Base-by-base conservation (phyloP, 1,140 invertebrate species). In the Pachypeltis micranthus region DNA sequence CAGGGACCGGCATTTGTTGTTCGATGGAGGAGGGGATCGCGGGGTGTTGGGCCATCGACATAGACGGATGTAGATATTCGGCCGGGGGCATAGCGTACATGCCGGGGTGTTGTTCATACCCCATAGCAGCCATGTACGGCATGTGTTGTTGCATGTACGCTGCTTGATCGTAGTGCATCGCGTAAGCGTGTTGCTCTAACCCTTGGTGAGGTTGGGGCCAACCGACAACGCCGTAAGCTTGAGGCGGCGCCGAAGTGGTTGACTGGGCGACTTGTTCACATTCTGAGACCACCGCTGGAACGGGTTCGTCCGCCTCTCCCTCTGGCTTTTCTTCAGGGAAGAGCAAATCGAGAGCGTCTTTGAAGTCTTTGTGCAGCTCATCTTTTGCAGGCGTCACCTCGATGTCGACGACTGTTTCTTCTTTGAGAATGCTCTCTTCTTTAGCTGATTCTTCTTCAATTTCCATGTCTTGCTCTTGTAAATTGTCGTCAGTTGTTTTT, bases 331-430 rank as follows among this genome's bases (percentile, higher is more conserved):
- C 27, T 26, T 63, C 67, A 59, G 67, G 67, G 31, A 67, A 67
- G 19, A 67, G 27, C 28, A 67, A 23, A 14, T 66, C 64, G 24
- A 66, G 39, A 21, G 67, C 67, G 29, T 66, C 61, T 59, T 67
- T 31, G 27, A 66, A 66, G 57, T 66, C 65, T 60, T 64, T 55
- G 27, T 56, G 63, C 19, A 64, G 51, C 16, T 66, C 65, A 28
- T 61, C 31, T 39, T 39, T 39, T 23, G 34, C 39, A 14, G 62
- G 16, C 2, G 28, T 39, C 25, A 56, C 26, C 47, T 59, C 34
- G 12, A 60, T 23, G 12, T n/a, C 24, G 3, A 19, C 29, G 19
- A n/a, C 27, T 2, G 14, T 39, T 58, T 4, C 12, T 16, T 61
- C 59, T 14, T 23, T 12, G 2, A 47, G 3, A 7, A 47, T n/a